Conservation (phyloP, 2,888 invertebrate species). For the Orchestes rusci region DNA sequence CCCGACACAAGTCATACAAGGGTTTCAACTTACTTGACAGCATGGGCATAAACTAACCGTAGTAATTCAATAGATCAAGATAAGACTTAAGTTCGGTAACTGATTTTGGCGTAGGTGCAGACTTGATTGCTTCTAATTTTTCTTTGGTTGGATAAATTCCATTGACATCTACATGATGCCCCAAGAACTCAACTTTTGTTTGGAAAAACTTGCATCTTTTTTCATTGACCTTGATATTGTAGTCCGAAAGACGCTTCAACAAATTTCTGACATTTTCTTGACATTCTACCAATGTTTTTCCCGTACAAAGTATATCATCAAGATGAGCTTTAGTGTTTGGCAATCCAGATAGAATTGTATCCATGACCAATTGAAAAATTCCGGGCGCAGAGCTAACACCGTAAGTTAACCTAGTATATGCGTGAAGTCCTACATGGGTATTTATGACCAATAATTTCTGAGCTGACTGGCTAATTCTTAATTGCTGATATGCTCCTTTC, state of each 20-base stretch:
- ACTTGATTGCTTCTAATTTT: too few relatives aligned
- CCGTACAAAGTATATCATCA: conserved; percentile 12
- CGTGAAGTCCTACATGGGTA: conserved; percentile 8
- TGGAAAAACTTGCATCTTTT: too few relatives aligned
- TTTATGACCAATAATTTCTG: conserved; percentile 2
- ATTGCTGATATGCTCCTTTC: conserved; percentile 1
- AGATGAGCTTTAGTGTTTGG: conserved; percentile 10
- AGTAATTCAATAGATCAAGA: conserved; percentile 28
- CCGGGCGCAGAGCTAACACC: conserved; percentile 12
- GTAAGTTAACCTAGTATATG: conserved; percentile 9
- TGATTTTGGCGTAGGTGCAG: too few relatives aligned
- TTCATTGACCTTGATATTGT: conserved; percentile 2
- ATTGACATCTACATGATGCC: too few relatives aligned
- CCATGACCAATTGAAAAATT: conserved; percentile 10
- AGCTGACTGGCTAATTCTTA: not conserved
- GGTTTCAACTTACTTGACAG: conserved; percentile 5
- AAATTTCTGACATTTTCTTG: conserved; percentile 2
- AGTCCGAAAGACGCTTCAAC: not conserved
- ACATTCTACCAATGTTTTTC: conserved; percentile 2
- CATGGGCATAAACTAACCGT: conserved; percentile 2
- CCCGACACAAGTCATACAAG: conserved; percentile 3
- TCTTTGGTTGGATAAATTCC: not conserved
- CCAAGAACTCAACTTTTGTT: too few relatives aligned
- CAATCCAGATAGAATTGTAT: conserved; percentile 7
- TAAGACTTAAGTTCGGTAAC: conserved; percentile 3